Percentiles rank a stretch among this genome's conserved stretches.
phyloP scores from a whole-genome alignment of 1,140 invertebrate species.

The Uloborus diversus region DNA sequence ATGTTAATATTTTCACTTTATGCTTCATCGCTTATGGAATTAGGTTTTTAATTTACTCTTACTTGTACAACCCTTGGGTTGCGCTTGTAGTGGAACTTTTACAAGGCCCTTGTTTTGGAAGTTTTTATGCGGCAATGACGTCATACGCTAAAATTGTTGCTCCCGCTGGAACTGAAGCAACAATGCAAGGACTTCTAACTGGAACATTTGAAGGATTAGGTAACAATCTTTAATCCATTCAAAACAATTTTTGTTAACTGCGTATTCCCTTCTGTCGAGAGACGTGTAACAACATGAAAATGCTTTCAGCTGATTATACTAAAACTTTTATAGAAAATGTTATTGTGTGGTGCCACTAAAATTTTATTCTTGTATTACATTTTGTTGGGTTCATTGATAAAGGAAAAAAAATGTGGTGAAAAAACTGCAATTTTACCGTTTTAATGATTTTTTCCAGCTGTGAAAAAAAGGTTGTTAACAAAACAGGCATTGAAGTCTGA shows the following conservation, averaged over 20 bases:
- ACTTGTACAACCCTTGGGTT: constrained; percentile 77
- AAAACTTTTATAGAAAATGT: background rate
- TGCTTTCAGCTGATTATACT: too few relatives aligned
- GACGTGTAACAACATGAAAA: too few relatives aligned
- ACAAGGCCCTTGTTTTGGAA: constrained; percentile 85
- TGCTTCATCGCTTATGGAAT: constrained; percentile 78
- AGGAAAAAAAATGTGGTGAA: background rate
- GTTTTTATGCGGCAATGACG: constrained; percentile 87
- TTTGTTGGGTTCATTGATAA: background rate
- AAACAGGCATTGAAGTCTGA: too few relatives aligned
- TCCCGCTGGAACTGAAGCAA: constrained; percentile 75
- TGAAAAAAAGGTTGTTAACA: too few relatives aligned
- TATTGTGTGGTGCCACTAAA: background rate
- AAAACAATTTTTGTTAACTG: background rate
- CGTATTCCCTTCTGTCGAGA: too few relatives aligned
- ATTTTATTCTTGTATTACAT: background rate
- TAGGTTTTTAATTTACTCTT: constrained; percentile 83
- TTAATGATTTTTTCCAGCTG: too few relatives aligned
- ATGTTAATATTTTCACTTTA: constrained; percentile 79
- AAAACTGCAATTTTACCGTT: too few relatives aligned
- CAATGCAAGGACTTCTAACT: constrained; percentile 75
- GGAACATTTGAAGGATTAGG: constrained; percentile 69
- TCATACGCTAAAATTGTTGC: constrained; percentile 87
- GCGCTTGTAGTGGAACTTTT: constrained; percentile 83
- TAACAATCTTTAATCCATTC: constrained; percentile 8